These are phyloP conservation scores for Ptyas mucosa DNA, from an alignment of 2,113 vertebrate species.

Conservation along the genomic window DNA sequence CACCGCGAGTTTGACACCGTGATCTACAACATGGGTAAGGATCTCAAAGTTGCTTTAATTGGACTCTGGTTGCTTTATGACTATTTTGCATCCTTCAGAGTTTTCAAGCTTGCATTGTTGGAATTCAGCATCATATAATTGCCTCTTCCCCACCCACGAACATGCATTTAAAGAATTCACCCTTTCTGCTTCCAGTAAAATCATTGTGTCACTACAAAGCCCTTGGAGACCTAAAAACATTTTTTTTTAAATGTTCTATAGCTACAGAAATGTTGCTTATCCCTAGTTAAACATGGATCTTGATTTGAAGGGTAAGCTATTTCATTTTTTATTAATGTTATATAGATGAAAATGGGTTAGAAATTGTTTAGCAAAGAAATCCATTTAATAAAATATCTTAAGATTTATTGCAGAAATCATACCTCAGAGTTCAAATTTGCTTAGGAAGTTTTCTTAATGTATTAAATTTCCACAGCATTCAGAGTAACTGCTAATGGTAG, in stretches of 20 bases:
- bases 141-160: not conserved
- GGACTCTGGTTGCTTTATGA: not conserved
- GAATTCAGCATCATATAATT: not conserved
- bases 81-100: not conserved
- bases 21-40: not conserved
- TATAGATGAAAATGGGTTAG: not conserved
- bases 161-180: not conserved
- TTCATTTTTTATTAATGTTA: not conserved
- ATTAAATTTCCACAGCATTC: constrained; percentile 28
- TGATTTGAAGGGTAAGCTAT: not conserved
- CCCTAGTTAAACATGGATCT: not conserved
- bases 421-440: not conserved
- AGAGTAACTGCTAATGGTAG: constrained; percentile 21
- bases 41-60: not conserved
- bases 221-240: not conserved
- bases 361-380: not conserved
- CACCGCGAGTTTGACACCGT: no score
- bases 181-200: not conserved
- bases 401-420: not conserved
- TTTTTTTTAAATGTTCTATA: not conserved
- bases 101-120: not conserved
- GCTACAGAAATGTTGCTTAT: not conserved
- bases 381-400: not conserved
- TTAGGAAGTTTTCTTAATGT: constrained; percentile 1
- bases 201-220: not conserved